phyloP scores from a whole-genome alignment of 1,140 invertebrate species.

The Myzus persicae region DNA sequence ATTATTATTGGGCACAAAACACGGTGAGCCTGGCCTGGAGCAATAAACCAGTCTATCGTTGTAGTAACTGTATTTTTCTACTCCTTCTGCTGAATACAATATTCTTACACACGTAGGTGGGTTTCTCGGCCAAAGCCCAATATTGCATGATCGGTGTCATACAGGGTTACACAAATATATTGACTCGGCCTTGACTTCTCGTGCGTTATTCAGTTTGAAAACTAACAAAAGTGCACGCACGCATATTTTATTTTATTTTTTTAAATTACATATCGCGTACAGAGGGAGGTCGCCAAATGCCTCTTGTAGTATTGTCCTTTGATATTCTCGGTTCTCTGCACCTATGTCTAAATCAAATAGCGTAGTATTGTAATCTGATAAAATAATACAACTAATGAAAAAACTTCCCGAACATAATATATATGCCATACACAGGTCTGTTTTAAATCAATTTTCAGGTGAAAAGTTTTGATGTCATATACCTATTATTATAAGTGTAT shows the following conservation, averaged over 20 bases:
- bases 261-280: background rate
- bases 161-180: conserved; percentile 34
- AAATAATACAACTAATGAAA: background rate
- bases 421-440: background rate
- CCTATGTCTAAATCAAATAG: background rate
- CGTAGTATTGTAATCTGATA: background rate
- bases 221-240: conserved; percentile 2
- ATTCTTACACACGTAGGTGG: conserved; percentile 9
- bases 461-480: background rate
- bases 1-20: conserved; percentile 47
- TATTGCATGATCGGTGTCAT: conserved; percentile 37
- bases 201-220: background rate
- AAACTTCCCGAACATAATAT: background rate
- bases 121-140: conserved; percentile 43
- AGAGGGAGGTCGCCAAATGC: background rate
- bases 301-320: background rate
- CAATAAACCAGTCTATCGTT: conserved; percentile 48
- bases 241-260: background rate
- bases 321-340: background rate
- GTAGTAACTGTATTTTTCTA: conserved; percentile 40
- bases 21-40: conserved; percentile 42
- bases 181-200: conserved; percentile 35
- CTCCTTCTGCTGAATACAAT: conserved; percentile 20
- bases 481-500: background rate
- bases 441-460: background rate